Conservation (phyloP, 2,113 vertebrate genomes). For the Podiceps cristatus region DNA sequence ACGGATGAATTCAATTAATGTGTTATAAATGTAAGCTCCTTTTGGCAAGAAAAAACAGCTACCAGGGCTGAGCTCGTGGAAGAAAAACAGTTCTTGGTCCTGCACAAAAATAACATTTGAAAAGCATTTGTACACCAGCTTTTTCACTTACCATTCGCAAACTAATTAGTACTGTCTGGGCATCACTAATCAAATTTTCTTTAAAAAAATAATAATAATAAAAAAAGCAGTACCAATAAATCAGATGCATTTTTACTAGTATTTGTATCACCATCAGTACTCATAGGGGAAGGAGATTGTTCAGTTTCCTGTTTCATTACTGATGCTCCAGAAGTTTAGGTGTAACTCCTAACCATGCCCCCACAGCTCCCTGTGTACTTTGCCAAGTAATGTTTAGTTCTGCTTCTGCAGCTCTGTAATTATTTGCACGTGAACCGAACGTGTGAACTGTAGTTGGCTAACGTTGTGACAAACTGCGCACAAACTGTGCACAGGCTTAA, state of each 20-base stretch:
- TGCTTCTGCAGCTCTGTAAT: background rate
- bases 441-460: background rate
- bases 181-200: background rate
- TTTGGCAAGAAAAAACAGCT: slow-evolving; percentile 98
- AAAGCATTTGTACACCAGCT: slow-evolving; percentile 67
- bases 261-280: background rate
- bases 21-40: slow-evolving; percentile 94
- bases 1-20: slow-evolving; percentile 90
- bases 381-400: background rate
- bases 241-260: background rate
- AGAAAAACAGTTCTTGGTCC: slow-evolving; percentile 99
- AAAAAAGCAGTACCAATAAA: background rate
- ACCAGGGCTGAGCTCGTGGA: slow-evolving; percentile 97
- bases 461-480: background rate
- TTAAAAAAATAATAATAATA: background rate
- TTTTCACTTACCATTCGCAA: background rate
- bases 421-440: background rate
- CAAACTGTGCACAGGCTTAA: background rate
- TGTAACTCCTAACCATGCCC: background rate
- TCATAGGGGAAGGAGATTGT: background rate
- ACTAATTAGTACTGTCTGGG: background rate
- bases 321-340: background rate
- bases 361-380: background rate
- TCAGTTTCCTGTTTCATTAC: background rate
- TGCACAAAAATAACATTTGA: slow-evolving; percentile 68